Evolutionary conservation across 2,797 vertebrate species (phyloP), one percentile per base, ranked within the genome.

Genomic region (Prionace glauca): DNA sequence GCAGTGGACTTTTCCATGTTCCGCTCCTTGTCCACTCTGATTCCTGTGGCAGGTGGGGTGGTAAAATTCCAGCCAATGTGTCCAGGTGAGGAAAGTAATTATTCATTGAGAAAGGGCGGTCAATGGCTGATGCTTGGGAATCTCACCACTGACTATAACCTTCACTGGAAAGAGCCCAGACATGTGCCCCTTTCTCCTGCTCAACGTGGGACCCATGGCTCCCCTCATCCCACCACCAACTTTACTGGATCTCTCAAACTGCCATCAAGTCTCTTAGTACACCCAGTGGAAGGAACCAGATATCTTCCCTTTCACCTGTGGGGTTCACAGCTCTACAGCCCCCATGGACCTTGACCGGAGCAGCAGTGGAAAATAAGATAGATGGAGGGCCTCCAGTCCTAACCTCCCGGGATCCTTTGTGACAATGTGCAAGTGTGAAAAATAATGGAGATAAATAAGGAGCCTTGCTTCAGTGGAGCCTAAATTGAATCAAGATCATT

Each of bases 371-470:
- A 84, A 84, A 41, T 84, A 45, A 84, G 81, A 45, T 2, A 84
- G 45, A 84, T 84, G 41, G 81, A 20, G 9, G 18, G 0, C 41
- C 41, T 84, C 81, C 41, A 24, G 20, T 45, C 14, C 20, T 2
- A 22, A 20, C 20, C 41, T 84, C 81, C 18, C 45, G 81, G 41
- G 81, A 45, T 45, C 81, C 41, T 22, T 84, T 84, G 41, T 84
- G 79, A 36, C 79, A 84, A 41, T 84, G 36, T 41, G 45, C 36
- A 45, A 45, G 81, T 45, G 81, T 41, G 45, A 41, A 5, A 65
- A 65, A 16, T 62, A 91, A 91, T 65, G 65, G 88, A 91, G 88
- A 91, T 91, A 65, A 91, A 91, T 65, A 56, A 65, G 88, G 56
- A n/a, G 60, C 88, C 29, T n/a, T 91, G 60, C 32, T 91, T 60